Percentiles rank a stretch among this genome's conserved stretches.
Conservation (phyloP, 2,113 vertebrate species). For the Lagenorhynchus albirostris region DNA sequence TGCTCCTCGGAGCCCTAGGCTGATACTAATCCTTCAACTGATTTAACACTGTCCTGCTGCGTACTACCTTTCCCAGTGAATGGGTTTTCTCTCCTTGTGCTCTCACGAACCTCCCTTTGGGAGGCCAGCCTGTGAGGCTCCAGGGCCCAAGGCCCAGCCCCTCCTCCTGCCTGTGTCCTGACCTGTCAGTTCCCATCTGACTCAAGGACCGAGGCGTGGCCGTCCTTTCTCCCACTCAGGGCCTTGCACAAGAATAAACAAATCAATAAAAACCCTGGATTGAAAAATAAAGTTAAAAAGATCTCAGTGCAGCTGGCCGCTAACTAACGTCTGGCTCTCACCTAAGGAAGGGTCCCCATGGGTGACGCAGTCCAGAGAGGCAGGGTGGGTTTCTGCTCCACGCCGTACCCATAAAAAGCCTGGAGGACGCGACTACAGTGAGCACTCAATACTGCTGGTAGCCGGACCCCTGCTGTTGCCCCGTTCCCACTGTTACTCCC, state of each 20-base stretch:
- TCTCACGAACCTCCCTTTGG: not conserved
- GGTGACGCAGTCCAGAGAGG: rapidly evolving
- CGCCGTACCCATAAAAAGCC: rapidly evolving
- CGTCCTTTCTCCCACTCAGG: not conserved
- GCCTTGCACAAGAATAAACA: not conserved
- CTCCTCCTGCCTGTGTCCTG: not conserved
- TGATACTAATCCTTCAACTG: not conserved
- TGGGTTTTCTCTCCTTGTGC: not conserved
- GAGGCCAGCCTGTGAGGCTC: not conserved
- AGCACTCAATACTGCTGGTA: no score
- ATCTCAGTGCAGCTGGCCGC: not conserved
- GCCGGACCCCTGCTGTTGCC: no score
- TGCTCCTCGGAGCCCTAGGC: not conserved
- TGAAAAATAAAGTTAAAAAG: not conserved
- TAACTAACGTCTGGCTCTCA: no score
- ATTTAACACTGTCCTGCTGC: not conserved
- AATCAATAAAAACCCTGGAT: not conserved
- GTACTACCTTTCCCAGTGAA: not conserved
- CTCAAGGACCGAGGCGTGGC: not conserved
- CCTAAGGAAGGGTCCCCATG: not conserved
- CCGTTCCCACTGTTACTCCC: not conserved
- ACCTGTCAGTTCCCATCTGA: not conserved
- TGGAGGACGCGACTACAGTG: rapidly evolving
- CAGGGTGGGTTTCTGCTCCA: not conserved
- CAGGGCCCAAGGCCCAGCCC: not conserved